Conservation (phyloP, 2,888 invertebrate genomes). For the Epistrophe grossulariae region DNA sequence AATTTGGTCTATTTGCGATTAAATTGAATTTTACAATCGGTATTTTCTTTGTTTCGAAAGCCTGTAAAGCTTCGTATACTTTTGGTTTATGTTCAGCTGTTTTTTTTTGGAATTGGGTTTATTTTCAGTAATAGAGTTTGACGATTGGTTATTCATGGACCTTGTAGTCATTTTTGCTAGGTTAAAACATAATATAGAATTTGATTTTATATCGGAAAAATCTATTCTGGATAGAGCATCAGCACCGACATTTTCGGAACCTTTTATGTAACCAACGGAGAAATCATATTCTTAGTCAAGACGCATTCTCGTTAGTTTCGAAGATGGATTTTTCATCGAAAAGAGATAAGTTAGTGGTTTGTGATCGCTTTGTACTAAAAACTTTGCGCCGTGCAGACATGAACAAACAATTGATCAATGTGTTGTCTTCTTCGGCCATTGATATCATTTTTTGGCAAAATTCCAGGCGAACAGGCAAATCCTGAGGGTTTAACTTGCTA, state of each 20-base stretch:
- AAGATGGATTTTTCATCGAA: slow-evolving; percentile 70
- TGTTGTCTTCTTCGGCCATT: no score
- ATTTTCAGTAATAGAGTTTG: not conserved
- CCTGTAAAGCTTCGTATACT: not conserved
- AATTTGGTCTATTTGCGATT: not conserved
- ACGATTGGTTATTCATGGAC: slow-evolving; percentile 11
- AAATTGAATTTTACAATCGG: not conserved
- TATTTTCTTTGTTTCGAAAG: not conserved
- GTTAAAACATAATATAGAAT: slow-evolving; percentile 5
- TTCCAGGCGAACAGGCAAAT: no score
- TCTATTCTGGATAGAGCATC: slow-evolving; percentile 65
- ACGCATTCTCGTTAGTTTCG: slow-evolving; percentile 68
- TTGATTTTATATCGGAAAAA: not conserved
- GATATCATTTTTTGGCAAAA: no score
- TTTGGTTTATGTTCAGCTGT: not conserved
- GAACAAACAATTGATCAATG: no score
- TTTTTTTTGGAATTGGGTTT: not conserved
- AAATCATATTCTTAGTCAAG: slow-evolving; percentile 76
- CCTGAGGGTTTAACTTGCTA: no score
- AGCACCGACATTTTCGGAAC: slow-evolving; percentile 63
- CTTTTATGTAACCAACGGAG: slow-evolving; percentile 71
- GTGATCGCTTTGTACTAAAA: slow-evolving; percentile 47
- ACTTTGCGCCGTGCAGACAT: no score
- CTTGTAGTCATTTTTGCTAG: slow-evolving; percentile 2
- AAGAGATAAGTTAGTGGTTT: not conserved